Percentiles rank a stretch among this genome's conserved stretches.
Evolutionary conservation across 2,113 vertebrate genomes (phyloP).

Genomic region (Nothocercus nigrocapillus): DNA sequence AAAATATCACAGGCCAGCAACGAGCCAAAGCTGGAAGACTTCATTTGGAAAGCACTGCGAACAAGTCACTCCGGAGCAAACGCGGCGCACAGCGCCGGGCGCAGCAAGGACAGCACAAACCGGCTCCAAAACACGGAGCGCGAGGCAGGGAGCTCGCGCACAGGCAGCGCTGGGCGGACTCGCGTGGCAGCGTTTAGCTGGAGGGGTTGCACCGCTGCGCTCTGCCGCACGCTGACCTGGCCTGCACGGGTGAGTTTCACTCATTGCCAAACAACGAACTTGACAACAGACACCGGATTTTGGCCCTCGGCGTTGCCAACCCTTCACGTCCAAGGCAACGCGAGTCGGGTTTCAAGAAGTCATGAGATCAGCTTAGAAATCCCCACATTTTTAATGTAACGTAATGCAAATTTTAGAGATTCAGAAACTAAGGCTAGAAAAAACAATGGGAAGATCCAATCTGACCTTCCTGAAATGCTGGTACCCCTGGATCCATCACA

Average conservation of each 20-base stretch:
- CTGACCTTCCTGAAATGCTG: not conserved
- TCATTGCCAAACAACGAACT: not conserved
- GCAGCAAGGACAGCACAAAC: not conserved
- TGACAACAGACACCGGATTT: not conserved
- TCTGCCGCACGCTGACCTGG: not conserved
- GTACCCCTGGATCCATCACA: not conserved
- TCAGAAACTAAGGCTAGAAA: not conserved
- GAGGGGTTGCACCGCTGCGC: not conserved
- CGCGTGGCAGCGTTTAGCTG: not conserved
- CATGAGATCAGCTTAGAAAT: not conserved
- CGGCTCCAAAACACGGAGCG: not conserved
- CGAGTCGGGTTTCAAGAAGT: not conserved
- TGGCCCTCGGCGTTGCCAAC: not conserved
- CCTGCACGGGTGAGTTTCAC: not conserved
- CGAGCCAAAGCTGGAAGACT: constrained; percentile 22
- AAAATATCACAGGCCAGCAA: constrained; percentile 3
- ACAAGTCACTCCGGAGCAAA: not conserved
- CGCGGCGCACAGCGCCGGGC: not conserved
- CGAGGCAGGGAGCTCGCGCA: too few relatives aligned
- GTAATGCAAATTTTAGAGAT: not conserved
- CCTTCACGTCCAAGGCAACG: not conserved
- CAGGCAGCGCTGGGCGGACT: not conserved
- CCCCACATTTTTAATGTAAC: rapidly evolving
- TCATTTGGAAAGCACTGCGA: not conserved
- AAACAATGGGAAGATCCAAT: not conserved